A percentile compares a stretch with the other conserved stretches of the same genome.
phyloP scores from a whole-genome alignment of 2,888 invertebrate genomes.

The Parnassius apollo region DNA sequence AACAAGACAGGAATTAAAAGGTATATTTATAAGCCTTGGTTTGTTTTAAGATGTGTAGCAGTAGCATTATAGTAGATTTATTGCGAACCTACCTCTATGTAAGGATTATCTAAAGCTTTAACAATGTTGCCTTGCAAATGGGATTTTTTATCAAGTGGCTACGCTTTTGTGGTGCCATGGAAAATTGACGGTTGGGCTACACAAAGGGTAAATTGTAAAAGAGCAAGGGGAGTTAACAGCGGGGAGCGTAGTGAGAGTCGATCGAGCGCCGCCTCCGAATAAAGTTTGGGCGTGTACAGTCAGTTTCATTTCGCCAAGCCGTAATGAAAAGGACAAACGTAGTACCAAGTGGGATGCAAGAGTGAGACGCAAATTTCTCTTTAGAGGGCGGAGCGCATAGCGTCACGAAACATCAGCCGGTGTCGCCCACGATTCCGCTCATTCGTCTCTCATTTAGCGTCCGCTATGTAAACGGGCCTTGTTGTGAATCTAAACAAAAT shows the following conservation, averaged over 20 bases:
- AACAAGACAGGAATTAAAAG: no score
- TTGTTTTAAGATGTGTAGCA: neutral
- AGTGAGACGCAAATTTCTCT: slow-evolving; percentile 33
- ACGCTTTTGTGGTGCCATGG: slow-evolving; percentile 33
- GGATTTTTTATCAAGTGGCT: slow-evolving; percentile 28
- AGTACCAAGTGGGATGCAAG: slow-evolving; percentile 23
- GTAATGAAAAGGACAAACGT: slow-evolving; percentile 31
- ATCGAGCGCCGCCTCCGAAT: slow-evolving; percentile 44
- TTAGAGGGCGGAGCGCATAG: slow-evolving; percentile 48
- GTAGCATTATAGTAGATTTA: slow-evolving; percentile 5
- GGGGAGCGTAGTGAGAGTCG: slow-evolving; percentile 41
- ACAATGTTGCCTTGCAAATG: slow-evolving; percentile 23
- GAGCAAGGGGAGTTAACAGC: slow-evolving; percentile 46
- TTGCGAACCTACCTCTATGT: slow-evolving; percentile 9
- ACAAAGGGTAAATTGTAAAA: slow-evolving; percentile 47
- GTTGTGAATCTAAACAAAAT: slow-evolving; percentile 92
- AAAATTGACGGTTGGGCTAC: slow-evolving; percentile 49
- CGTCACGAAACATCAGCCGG: slow-evolving; percentile 39
- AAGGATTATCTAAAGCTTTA: slow-evolving; percentile 24
- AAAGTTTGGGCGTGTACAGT: slow-evolving; percentile 43
- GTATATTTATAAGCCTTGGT: neutral
- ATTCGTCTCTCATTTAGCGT: slow-evolving; percentile 77
- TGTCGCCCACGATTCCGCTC: slow-evolving; percentile 67
- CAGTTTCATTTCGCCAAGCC: slow-evolving; percentile 27
- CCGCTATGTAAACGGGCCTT: slow-evolving; percentile 90